A percentile compares a stretch with the other conserved stretches of the same genome.
These are phyloP conservation scores for Coracias cyanogaster DNA, from an alignment of 2,797 vertebrate species.

Conservation along the genomic window DNA sequence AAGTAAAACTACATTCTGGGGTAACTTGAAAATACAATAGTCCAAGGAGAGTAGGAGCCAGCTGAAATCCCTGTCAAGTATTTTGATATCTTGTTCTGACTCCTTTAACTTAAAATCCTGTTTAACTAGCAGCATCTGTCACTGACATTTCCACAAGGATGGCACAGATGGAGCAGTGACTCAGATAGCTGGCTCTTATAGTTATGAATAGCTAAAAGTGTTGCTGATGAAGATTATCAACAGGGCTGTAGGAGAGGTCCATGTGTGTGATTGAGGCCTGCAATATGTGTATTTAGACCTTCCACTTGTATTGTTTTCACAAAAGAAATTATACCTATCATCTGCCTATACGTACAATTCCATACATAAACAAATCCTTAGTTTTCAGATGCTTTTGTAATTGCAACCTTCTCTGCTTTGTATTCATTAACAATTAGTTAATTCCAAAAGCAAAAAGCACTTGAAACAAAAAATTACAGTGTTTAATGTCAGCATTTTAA, in stretches of 20 bases:
- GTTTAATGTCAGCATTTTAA: neutral
- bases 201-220: constrained; percentile 23
- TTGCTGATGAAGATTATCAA: constrained; percentile 3
- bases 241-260: neutral
- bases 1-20: neutral
- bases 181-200: constrained; percentile 40
- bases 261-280: neutral
- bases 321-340: neutral
- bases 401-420: neutral
- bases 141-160: constrained; percentile 56
- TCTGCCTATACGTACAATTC: neutral
- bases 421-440: neutral
- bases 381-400: neutral
- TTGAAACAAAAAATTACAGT: neutral
- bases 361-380: neutral
- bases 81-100: constrained; percentile 58
- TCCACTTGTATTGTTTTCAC: neutral
- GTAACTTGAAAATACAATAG: neutral
- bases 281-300: neutral
- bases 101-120: constrained; percentile 51
- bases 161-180: constrained; percentile 65
- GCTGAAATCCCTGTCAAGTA: neutral
- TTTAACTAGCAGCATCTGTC: constrained; percentile 58
- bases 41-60: neutral
- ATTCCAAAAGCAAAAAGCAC: neutral